Evolutionary conservation across 2,888 invertebrate genomes (phyloP), one percentile per base, ranked within the genome.

Genomic region (Rhagonycha fulva): DNA sequence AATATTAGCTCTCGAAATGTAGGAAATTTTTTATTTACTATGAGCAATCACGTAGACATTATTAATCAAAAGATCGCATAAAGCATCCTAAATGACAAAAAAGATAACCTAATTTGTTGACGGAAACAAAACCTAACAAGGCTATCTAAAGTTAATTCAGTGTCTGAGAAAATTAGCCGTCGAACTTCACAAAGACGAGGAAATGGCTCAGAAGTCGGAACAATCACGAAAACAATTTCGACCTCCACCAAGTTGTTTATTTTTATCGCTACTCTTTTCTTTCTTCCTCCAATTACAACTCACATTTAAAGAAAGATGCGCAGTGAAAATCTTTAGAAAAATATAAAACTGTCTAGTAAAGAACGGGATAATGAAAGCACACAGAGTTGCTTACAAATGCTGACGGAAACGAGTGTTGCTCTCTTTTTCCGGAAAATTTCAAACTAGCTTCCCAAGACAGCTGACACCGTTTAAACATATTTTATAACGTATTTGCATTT

Each of bases 341-440:
- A 79, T 78, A 76, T 70, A 75, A 80, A 77, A 70, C 69, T 73
- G 72, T 75, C 75, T 78, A 77, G 76, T 79, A 80, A 78, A 78
- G 78, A 75, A 79, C 68, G 80, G 80, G 78, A 80, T 81, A 81
- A 82, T 82, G 82, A 82, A 81, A 80, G 78, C 80, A 76, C 78
- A 75, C 76, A 77, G 79, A 78, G 79, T 78, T 80, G 76, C 78
- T 80, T 78, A 79, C 81, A 81, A 81, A 81, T 80, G 80, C 76
- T 79, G 80, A 76, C 80, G 82, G 82, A 82, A 82, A 82, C 80
- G 81, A 81, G 81, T 79, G 80, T 77, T 80, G 82, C 81, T 66
- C 63, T 66, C 26, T 23, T 26, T n/a, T 66, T 82, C 82, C 81
- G 81, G 81, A 81, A 82, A 82, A 80, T 77, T 78, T 75, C 76